phyloP scores from a whole-genome alignment of 2,113 vertebrate species.

The Xiphorhynchus elegans region DNA sequence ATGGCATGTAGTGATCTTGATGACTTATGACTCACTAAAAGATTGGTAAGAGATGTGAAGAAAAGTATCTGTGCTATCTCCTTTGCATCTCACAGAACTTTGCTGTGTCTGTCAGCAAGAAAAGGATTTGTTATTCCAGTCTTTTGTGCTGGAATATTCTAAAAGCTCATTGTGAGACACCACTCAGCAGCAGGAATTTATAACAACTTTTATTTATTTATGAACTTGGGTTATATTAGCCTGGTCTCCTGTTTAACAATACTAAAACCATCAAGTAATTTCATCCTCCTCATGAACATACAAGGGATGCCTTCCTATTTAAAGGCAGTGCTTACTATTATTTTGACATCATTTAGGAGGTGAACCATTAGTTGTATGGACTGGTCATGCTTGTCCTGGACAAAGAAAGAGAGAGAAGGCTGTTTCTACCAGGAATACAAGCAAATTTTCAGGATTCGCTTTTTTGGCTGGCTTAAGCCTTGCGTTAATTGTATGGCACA shows the following conservation, averaged over 20 bases:
- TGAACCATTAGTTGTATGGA: not conserved
- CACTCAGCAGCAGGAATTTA: not conserved
- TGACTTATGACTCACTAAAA: not conserved
- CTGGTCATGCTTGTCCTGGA: not conserved
- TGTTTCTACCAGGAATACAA: not conserved
- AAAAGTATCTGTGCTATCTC: not conserved
- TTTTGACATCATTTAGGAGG: not conserved
- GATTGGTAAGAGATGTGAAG: not conserved
- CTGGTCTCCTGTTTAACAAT: not conserved
- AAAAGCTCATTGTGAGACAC: not conserved
- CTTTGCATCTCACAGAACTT: rapidly evolving
- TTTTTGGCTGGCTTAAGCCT: not conserved
- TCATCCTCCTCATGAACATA: not conserved
- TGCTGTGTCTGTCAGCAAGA: not conserved
- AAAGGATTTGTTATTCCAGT: not conserved
- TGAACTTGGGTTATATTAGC: not conserved
- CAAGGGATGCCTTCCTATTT: not conserved
- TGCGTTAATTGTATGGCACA: not conserved
- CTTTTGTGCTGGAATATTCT: not conserved
- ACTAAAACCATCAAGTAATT: not conserved
- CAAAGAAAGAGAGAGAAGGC: not conserved
- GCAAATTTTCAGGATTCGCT: not conserved
- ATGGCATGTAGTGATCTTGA: not conserved
- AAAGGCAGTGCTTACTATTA: not conserved
- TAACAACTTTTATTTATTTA: not conserved